Evolutionary conservation across 2,888 invertebrate species (phyloP).

Genomic region (Mesorhabditis spiculigera): DNA sequence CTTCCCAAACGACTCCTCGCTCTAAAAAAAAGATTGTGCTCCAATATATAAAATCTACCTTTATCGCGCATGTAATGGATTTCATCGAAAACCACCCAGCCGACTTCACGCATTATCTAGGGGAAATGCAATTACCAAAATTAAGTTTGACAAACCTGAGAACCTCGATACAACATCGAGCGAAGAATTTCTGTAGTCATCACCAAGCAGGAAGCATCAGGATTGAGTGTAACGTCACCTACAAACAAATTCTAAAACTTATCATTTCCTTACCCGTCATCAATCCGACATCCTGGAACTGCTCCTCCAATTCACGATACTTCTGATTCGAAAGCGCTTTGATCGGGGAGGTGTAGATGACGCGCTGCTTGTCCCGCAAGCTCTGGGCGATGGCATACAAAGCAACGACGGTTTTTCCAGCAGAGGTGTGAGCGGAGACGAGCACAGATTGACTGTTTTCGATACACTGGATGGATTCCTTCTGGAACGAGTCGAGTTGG

Average conservation of each 20-base stretch:
- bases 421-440: slow-evolving; percentile 97
- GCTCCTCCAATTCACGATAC: slow-evolving; percentile 89
- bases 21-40: slow-evolving; percentile 65
- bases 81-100: slow-evolving; percentile 99
- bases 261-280: slow-evolving; percentile 72
- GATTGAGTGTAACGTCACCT: slow-evolving; percentile 96
- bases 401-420: slow-evolving; percentile 94
- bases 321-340: slow-evolving; percentile 99
- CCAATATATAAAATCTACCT: slow-evolving; percentile 43
- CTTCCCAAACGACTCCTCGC: slow-evolving; percentile 98
- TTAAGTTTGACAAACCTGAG: slow-evolving; percentile 67
- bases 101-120: slow-evolving; percentile 97
- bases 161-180: slow-evolving; percentile 96
- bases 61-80: slow-evolving; percentile 99
- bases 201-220: slow-evolving; percentile 91
- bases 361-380: slow-evolving; percentile 86
- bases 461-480: slow-evolving; percentile 71
- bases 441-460: slow-evolving; percentile 96
- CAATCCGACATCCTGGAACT: slow-evolving; percentile 81
- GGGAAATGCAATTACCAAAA: slow-evolving; percentile 71
- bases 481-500: slow-evolving; percentile 93
- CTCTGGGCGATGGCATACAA: slow-evolving; percentile 95
- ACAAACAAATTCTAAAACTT: background rate
- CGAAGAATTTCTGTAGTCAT: slow-evolving; percentile 99
- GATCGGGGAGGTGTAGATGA: slow-evolving; percentile 98